Evolutionary conservation across 2,888 invertebrate genomes (phyloP).

Genomic region (Drosophila kanekoi): DNA sequence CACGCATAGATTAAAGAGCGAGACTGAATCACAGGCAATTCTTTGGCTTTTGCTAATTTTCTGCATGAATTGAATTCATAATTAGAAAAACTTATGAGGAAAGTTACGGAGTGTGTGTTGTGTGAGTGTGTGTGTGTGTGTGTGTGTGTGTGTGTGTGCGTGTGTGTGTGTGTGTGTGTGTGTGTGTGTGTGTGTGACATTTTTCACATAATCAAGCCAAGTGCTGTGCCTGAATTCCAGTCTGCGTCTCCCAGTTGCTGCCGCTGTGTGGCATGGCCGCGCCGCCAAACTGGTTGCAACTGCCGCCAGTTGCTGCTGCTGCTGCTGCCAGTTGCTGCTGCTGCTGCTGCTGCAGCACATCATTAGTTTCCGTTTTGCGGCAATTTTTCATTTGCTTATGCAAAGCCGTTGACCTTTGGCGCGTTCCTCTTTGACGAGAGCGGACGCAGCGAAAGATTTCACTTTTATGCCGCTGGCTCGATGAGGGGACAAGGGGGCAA

Average conservation of each 20-base stretch:
- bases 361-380: constrained; percentile 83
- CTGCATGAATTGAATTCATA: constrained; percentile 82
- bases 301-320: constrained; percentile 14
- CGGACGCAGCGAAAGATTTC: constrained; percentile 55
- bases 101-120: constrained; percentile 24
- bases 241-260: constrained; percentile 49
- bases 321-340: constrained; percentile 27
- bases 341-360: constrained; percentile 74
- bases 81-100: constrained; percentile 63
- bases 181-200: constrained; percentile 70
- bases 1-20: constrained; percentile 7
- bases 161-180: constrained; percentile 15
- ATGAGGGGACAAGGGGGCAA: too few relatives aligned
- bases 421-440: constrained; percentile 28
- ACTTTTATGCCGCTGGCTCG: constrained; percentile 58
- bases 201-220: constrained; percentile 81
- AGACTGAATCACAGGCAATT: constrained; percentile 55
- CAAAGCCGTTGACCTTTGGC: constrained; percentile 75
- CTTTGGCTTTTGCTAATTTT: constrained; percentile 74
- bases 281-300: constrained; percentile 29
- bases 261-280: constrained; percentile 62
- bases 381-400: constrained; percentile 82
- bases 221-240: constrained; percentile 77
- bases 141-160: constrained; percentile 53
- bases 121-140: constrained; percentile 14